These are phyloP conservation scores for Choloepus didactylus DNA, from an alignment of 2,797 vertebrate genomes.

Conservation along the genomic window DNA sequence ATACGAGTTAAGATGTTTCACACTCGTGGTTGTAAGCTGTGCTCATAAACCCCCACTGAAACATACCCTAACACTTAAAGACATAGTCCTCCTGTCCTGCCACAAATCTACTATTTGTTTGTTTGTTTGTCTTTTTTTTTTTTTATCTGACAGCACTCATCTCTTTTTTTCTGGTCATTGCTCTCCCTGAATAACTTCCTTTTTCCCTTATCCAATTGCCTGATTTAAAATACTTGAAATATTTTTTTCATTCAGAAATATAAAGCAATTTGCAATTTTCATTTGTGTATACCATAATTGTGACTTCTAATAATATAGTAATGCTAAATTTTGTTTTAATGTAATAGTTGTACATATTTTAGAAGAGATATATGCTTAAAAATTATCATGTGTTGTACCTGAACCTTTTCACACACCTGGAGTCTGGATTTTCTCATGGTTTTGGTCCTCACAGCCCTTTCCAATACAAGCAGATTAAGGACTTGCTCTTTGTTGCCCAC, in stretches of 20 bases:
- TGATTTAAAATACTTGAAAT: neutral
- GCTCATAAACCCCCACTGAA: neutral
- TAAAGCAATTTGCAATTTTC: neutral
- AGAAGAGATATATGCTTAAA: neutral
- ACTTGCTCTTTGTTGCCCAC: neutral
- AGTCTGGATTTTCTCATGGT: neutral
- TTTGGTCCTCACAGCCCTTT: neutral
- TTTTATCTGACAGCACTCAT: accelerated
- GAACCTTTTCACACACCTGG: neutral
- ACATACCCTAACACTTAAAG: too few relatives aligned
- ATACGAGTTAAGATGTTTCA: neutral
- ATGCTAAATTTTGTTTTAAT: neutral
- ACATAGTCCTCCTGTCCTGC: neutral
- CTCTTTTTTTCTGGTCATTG: neutral
- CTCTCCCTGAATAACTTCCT: neutral
- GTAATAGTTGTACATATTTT: neutral
- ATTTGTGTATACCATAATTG: neutral
- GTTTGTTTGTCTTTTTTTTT: accelerated
- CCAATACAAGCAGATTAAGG: neutral
- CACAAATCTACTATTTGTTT: neutral
- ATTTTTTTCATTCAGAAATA: slow-evolving; percentile 28
- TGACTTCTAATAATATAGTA: neutral
- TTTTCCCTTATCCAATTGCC: neutral
- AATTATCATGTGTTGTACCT: neutral
- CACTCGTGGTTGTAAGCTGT: too few relatives aligned